Evolutionary conservation across 2,797 vertebrate species (phyloP).

Genomic region (Triplophysa bombifrons): DNA sequence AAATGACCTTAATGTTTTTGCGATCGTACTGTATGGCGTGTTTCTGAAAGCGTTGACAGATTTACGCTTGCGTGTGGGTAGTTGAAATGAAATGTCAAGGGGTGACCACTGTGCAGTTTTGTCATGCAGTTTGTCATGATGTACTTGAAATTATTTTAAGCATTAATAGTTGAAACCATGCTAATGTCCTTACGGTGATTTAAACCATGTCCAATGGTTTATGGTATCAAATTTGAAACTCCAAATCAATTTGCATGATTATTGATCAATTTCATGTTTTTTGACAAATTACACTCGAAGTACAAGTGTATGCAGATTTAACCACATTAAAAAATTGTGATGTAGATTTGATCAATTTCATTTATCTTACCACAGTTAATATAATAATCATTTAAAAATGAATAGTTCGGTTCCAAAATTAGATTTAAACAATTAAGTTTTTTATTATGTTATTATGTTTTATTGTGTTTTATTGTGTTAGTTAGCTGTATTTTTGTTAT

Average conservation of each 20-base stretch:
- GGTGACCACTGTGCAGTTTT: not conserved
- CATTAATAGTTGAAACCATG: not conserved
- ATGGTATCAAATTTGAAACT: no score
- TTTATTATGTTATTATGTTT: no score
- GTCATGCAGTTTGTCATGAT: not conserved
- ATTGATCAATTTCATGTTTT: no score
- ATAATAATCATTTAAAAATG: not conserved
- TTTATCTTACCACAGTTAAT: not conserved
- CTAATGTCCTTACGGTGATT: not conserved
- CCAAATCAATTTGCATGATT: no score
- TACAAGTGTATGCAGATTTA: no score
- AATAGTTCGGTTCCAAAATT: no score
- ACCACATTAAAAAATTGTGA: no score
- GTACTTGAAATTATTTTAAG: not conserved
- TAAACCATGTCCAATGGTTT: no score
- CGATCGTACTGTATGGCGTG: slow-evolving; percentile 24
- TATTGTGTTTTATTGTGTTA: no score
- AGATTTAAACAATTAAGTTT: no score
- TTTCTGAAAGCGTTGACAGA: not conserved
- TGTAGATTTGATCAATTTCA: not conserved
- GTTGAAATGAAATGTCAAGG: not conserved
- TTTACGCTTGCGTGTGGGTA: not conserved
- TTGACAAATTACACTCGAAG: no score
- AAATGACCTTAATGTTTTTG: slow-evolving; percentile 19
- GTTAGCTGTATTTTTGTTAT: no score